Evolutionary conservation across 1,140 invertebrate species (phyloP).

Genomic region (Zaprionus ornatus): DNA sequence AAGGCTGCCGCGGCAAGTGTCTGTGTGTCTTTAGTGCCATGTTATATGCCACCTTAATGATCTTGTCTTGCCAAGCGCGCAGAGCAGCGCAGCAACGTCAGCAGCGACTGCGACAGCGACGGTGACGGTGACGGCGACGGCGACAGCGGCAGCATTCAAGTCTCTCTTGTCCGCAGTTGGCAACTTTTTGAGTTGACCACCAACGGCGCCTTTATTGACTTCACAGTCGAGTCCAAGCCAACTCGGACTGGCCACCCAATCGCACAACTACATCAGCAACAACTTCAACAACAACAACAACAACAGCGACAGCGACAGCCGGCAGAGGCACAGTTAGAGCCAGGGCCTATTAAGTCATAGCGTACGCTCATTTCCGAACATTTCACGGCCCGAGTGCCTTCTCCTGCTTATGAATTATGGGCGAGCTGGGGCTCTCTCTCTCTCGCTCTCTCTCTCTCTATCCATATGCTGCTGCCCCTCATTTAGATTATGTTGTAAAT

Average conservation of each 20-base stretch:
- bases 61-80: slow-evolving; percentile 79
- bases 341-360: slow-evolving; percentile 83
- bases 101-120: not conserved
- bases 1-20: slow-evolving; percentile 64
- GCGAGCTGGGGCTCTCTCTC: not conserved
- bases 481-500: slow-evolving; percentile 76
- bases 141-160: slow-evolving; percentile 29
- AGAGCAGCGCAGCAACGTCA: slow-evolving; percentile 28
- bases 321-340: slow-evolving; percentile 39
- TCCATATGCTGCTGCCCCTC: slow-evolving; percentile 16
- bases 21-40: slow-evolving; percentile 82
- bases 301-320: slow-evolving; percentile 34
- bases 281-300: slow-evolving; percentile 34
- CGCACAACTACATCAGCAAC: not conserved
- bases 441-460: too few relatives aligned
- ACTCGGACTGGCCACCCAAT: slow-evolving; percentile 38
- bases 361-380: slow-evolving; percentile 66
- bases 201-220: slow-evolving; percentile 83
- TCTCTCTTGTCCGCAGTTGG: slow-evolving; percentile 48
- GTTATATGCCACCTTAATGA: slow-evolving; percentile 83
- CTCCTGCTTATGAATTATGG: slow-evolving; percentile 61
- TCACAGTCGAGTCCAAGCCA: slow-evolving; percentile 51
- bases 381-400: slow-evolving; percentile 66
- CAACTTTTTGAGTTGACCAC: slow-evolving; percentile 77
- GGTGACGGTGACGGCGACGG: slow-evolving; percentile 6